Base-by-base conservation (phyloP, 2,113 vertebrate genomes). In the Thalassarche chlororhynchos region DNA sequence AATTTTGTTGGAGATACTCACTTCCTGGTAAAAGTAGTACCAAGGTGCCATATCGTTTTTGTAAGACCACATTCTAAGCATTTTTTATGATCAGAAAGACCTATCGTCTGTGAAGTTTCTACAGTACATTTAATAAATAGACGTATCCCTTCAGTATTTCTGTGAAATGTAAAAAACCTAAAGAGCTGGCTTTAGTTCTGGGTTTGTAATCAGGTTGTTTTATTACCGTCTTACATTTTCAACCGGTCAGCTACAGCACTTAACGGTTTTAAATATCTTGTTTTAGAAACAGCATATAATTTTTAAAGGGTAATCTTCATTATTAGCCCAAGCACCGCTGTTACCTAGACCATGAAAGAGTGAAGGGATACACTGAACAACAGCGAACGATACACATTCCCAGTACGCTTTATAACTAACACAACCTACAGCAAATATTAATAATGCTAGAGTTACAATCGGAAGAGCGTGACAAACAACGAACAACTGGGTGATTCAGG, bases 1-100 rank as follows among this genome's bases (percentile, higher is more conserved):
- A 65, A 46, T 38, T 31, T 44, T 1, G 5, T 4, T 47, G 79
- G 40, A 84, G 9, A 91, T 18, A 23, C 12, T 60, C 18, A 17
- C 64, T 47, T 55, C 19, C 58, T 75, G 57, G 65, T 34, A 29
- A 17, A 40, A 66, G 51, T 9, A 62, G 47, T 12, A 58, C 54
- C 25, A 29, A 76, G 64, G 47, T 23, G n/a, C 34, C 0, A 0
- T 18, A 29, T 5, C 5, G 2, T 70, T 77, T 57, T 57, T 8
- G 3, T 0, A 69, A 68, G 38, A 36, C 21, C 36, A 21, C 44
- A 15, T 42, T 47, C 57, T 62, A 31, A 49, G 38, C 10, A 10
- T 23, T 46, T 29, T 26, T 10, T 21, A 10, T 9, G 29, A 46
- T 36, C 66, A 31, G 40, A 51, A 80, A 72, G 23, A 42, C 32